phyloP scores from a whole-genome alignment of 2,888 invertebrate species.

The Hofmannophila pseudospretella region DNA sequence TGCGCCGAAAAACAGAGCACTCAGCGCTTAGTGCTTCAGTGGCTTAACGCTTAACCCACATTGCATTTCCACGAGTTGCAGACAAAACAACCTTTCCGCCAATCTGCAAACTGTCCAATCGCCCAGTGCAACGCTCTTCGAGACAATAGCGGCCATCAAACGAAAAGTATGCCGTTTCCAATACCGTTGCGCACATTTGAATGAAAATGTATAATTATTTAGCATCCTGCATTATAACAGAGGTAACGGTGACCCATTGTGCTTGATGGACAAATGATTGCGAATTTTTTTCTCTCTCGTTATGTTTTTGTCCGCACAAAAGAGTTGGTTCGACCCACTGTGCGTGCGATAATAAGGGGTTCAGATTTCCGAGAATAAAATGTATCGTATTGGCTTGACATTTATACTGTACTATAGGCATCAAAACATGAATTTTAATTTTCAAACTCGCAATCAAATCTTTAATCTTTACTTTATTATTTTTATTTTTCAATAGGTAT shows the following conservation, averaged over 20 bases:
- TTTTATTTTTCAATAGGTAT: no score
- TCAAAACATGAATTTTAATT: neutral
- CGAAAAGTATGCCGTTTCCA: constrained; percentile 33
- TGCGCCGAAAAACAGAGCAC: no score
- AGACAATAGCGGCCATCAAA: constrained; percentile 4
- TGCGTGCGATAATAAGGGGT: constrained; percentile 20
- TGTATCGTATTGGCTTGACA: neutral
- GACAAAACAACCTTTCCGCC: no score
- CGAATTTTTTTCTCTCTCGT: constrained; percentile 36
- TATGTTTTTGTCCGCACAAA: constrained; percentile 24
- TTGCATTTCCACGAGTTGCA: no score
- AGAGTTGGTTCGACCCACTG: constrained; percentile 17
- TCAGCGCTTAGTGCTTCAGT: no score
- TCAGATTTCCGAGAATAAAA: constrained; percentile 25
- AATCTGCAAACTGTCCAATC: neutral
- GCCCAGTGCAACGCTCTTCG: constrained; percentile 2
- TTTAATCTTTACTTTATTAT: no score
- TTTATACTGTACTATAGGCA: no score
- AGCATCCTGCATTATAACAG: constrained; percentile 55
- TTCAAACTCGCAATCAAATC: no score
- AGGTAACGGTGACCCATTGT: constrained; percentile 61
- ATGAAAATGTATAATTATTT: constrained; percentile 66
- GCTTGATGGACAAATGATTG: constrained; percentile 68
- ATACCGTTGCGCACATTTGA: constrained; percentile 47
- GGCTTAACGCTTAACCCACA: no score